These are phyloP conservation scores for Hemithea aestivaria DNA, from an alignment of 2,888 invertebrate species.

Conservation along the genomic window DNA sequence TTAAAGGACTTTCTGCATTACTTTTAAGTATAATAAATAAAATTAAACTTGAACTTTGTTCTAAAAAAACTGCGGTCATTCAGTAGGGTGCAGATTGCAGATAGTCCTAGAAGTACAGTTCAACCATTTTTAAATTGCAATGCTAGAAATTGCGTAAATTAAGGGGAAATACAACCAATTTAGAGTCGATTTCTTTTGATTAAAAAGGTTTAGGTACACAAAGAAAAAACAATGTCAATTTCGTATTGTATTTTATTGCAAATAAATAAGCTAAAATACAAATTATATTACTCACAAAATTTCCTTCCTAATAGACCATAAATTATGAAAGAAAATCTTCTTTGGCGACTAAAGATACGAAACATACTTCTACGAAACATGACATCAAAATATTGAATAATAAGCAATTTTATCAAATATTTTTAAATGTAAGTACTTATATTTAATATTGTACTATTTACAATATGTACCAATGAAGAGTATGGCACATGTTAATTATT, in stretches of 20 bases:
- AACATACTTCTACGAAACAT: constrained; percentile 22
- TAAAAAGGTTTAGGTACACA: no score
- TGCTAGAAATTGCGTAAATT: no score
- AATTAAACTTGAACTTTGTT: no score
- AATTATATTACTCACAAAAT: constrained; percentile 47
- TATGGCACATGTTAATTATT: constrained; percentile 28
- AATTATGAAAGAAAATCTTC: constrained; percentile 38
- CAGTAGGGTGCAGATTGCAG: no score
- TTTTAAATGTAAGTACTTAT: constrained; percentile 20
- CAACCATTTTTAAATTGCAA: no score
- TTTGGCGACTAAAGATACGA: constrained; percentile 31
- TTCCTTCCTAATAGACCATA: constrained; percentile 33
- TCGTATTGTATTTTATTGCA: constrained; percentile 50
- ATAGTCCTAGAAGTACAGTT: no score
- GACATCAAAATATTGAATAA: constrained; percentile 11
- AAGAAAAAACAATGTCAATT: no score
- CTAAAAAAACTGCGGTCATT: no score
- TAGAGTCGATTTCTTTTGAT: no score
- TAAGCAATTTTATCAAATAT: constrained; percentile 18
- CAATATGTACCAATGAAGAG: constrained; percentile 26
- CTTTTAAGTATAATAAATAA: no score
- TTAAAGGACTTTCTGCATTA: no score
- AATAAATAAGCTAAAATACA: constrained; percentile 67
- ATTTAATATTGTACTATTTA: constrained; percentile 27
- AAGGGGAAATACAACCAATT: no score